Conservation (phyloP, 1,140 invertebrate genomes). For the Danaus melanippus region DNA sequence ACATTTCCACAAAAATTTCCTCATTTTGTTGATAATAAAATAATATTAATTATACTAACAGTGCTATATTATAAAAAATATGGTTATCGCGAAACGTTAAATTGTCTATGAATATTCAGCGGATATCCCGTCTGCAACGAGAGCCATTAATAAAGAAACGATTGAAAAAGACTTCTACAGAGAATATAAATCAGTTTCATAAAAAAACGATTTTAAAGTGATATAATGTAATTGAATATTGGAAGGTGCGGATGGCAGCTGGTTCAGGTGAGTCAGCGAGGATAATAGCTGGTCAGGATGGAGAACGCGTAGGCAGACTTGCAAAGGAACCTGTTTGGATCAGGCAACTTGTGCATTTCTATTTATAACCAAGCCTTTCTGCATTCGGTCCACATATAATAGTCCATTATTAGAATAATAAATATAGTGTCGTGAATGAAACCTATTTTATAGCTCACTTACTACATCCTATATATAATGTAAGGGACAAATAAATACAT, state of each 20-base stretch:
- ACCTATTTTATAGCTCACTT: too few relatives aligned
- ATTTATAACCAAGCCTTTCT: slow-evolving; percentile 59
- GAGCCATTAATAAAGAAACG: slow-evolving; percentile 7
- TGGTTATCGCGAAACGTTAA: too few relatives aligned
- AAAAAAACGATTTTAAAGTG: too few relatives aligned
- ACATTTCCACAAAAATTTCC: not conserved
- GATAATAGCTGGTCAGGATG: slow-evolving; percentile 50
- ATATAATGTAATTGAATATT: slow-evolving; percentile 4
- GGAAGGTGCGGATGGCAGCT: slow-evolving; percentile 25
- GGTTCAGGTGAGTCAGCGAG: slow-evolving; percentile 46
- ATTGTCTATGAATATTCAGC: too few relatives aligned
- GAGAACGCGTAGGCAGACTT: slow-evolving; percentile 52
- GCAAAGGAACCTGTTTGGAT: slow-evolving; percentile 64
- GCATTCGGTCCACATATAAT: slow-evolving; percentile 46
- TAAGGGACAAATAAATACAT: too few relatives aligned
- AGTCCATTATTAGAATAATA: slow-evolving; percentile 18
- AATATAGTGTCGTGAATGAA: too few relatives aligned
- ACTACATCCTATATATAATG: too few relatives aligned
- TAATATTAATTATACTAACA: too few relatives aligned
- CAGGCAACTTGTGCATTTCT: slow-evolving; percentile 61
- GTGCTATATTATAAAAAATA: too few relatives aligned
- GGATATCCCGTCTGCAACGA: slow-evolving; percentile 1
- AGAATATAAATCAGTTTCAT: too few relatives aligned
- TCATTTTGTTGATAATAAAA: too few relatives aligned
- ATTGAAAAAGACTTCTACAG: too few relatives aligned